These are phyloP conservation scores for Trididemnum clinides DNA, from an alignment of 23 tunicate genomes.

Conservation along the genomic window DNA sequence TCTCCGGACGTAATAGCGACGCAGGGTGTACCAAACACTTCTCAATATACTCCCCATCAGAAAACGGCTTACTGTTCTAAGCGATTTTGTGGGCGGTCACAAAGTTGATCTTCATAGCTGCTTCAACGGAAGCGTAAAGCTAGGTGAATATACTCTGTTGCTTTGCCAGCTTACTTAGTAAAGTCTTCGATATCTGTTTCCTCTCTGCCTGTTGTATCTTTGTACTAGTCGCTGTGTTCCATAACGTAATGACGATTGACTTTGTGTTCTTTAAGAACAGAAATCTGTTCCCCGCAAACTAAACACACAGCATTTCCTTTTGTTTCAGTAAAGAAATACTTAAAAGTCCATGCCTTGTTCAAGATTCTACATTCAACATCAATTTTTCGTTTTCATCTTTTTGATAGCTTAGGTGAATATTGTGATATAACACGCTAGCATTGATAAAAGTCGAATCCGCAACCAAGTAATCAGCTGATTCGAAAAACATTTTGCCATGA, in stretches of 20 bases:
- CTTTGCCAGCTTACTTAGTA: too few species aligned
- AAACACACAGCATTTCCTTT: neutral
- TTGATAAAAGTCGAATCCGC: too few species aligned
- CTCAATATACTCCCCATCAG: conserved; percentile 22
- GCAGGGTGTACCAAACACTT: neutral
- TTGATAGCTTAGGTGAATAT: too few species aligned
- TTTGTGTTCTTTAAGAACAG: conserved; percentile 21
- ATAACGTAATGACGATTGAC: conserved; percentile 14
- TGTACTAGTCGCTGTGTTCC: neutral
- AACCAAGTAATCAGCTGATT: too few species aligned
- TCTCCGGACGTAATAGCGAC: conserved; percentile 10
- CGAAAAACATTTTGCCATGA: too few species aligned
- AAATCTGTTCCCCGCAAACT: neutral
- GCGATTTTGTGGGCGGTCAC: conserved; percentile 1
- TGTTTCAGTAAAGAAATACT: neutral
- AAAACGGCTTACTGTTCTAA: neutral
- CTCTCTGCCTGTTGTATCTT: neutral
- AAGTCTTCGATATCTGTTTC: neutral
- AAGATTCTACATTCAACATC: neutral
- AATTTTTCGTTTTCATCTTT: neutral
- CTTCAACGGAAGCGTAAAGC: neutral
- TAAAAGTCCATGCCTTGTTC: neutral
- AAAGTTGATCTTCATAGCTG: neutral
- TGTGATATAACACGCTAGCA: too few species aligned
- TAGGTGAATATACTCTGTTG: neutral